Evolutionary conservation across 2,113 vertebrate genomes (phyloP), one percentile per base, ranked within the genome.

Genomic region (Baryphthengus martii): DNA sequence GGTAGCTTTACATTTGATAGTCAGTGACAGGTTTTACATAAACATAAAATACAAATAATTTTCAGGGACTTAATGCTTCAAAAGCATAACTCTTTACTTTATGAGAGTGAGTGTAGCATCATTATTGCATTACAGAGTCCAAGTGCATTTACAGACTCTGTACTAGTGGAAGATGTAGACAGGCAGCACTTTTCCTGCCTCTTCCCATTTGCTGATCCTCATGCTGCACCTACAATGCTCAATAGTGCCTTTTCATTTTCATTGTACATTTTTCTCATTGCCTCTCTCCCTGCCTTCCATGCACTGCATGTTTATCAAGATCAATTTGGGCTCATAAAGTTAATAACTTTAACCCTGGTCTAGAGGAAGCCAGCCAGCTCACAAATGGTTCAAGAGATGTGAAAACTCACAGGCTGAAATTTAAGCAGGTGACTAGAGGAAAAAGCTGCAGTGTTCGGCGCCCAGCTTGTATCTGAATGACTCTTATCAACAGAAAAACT

Each of bases 1-100:
- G 53, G 74, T 79, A 88, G 77, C 55, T 94, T 95, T 74, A 49
- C 15, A 33, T 95, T 96, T 89, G 78, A 90, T 77, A 89, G 17
- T 65, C 25, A 71, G 35, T 83, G 45, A 62, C 44, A 87, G 33
- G 10, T 81, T 96, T 89, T 95, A 88, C 67, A 52, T 53, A 92
- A 97, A 91, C 63, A 87, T 24, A 82, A 88, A 92, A 67, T 37
- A 39, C 5, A 89, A 86, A 37, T 47, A 55, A 63, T 85, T 88
- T 79, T 70, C 63, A 89, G 56, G 37, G 13, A 47, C 18, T 76
- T 74, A 25, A 73, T 65, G 56, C 28, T 70, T 19, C 31, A 19
- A 63, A 80, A 66, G 16, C 47, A 13, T 49, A 49, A 49, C 47
- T 24, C 10, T 49, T 11, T 49, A 24, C 17, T 70, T 44, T 50